Conservation (phyloP, 2,113 vertebrate species). For the Corythaixoides concolor region DNA sequence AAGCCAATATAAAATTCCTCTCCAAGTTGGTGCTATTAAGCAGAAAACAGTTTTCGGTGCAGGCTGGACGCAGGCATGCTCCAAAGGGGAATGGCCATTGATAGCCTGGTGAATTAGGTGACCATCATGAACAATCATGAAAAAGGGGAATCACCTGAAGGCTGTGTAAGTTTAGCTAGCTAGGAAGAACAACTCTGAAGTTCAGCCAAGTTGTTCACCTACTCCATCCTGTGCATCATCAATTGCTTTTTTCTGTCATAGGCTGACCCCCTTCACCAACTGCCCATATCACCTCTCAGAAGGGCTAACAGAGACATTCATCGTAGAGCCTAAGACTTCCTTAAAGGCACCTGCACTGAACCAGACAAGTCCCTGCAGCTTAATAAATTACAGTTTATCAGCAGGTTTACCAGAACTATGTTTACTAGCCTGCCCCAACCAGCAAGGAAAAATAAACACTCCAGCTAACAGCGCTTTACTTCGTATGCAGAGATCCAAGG, state of each 20-base stretch:
- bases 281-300: not conserved
- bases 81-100: not conserved
- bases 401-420: not conserved
- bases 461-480: not conserved
- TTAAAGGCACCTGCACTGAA: not conserved
- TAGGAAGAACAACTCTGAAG: not conserved
- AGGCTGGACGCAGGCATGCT: not conserved
- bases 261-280: not conserved
- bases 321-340: not conserved
- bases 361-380: not conserved
- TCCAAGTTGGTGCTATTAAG: not conserved
- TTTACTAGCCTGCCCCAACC: not conserved
- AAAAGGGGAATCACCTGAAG: constrained; percentile 1
- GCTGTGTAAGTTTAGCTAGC: not conserved
- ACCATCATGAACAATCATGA: not conserved
- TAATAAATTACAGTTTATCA: not conserved
- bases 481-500: not conserved
- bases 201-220: not conserved
- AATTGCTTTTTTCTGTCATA: not conserved
- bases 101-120: not conserved
- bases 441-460: not conserved
- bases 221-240: not conserved
- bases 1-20: constrained; percentile 34
- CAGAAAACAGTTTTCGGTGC: not conserved
- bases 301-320: not conserved